phyloP scores from a whole-genome alignment of 2,888 invertebrate species.

The Phrixothrix hirtus region DNA sequence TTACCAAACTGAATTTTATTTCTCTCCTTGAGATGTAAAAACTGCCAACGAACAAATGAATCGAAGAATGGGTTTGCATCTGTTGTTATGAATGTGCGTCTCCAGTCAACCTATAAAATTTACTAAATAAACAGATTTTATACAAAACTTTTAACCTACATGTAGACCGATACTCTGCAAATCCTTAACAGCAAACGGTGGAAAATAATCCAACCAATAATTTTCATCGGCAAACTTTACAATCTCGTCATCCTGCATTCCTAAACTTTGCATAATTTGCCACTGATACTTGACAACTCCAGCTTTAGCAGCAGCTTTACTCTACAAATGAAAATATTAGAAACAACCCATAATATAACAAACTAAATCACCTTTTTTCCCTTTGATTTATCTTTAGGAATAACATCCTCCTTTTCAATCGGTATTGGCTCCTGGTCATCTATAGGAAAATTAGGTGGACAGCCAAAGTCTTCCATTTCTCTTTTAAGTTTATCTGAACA shows the following conservation, averaged over 20 bases:
- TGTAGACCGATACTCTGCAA: constrained; percentile 87
- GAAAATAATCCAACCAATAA: constrained; percentile 97
- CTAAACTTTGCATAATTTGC: constrained; percentile 97
- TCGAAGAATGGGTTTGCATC: constrained; percentile 97
- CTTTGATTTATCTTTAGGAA: constrained; percentile 84
- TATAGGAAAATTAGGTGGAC: constrained; percentile 87
- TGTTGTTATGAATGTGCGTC: constrained; percentile 97
- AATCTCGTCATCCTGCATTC: constrained; percentile 89
- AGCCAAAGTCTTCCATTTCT: constrained; percentile 91
- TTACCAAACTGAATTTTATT: constrained; percentile 97
- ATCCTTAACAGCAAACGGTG: constrained; percentile 85
- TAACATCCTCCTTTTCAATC: constrained; percentile 58
- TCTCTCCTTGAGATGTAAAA: constrained; percentile 77
- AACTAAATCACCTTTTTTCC: constrained; percentile 73
- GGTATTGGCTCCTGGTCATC: constrained; percentile 56
- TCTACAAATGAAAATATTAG: constrained; percentile 58
- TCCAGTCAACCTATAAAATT: constrained; percentile 85
- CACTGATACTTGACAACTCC: constrained; percentile 92
- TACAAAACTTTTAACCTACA: constrained; percentile 59
- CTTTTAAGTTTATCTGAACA: constrained; percentile 96
- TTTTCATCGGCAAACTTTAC: constrained; percentile 85
- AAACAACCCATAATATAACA: background rate
- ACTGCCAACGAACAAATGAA: constrained; percentile 98
- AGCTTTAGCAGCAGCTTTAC: constrained; percentile 92
- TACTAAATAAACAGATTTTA: background rate